Base-by-base conservation (phyloP, 2,888 invertebrate genomes). In the Erannis defoliaria region DNA sequence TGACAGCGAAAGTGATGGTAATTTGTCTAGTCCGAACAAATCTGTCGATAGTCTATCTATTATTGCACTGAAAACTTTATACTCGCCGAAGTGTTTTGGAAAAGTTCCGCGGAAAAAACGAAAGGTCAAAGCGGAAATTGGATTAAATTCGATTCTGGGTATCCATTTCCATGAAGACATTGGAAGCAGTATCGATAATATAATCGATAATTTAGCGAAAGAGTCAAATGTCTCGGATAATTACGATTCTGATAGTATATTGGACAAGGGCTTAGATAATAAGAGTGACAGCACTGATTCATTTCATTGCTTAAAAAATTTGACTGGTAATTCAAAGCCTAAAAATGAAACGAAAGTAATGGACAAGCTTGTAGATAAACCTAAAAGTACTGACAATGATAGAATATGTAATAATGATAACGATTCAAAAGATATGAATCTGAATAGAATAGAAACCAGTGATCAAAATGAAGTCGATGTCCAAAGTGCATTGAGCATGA, bases 21-120 rank as follows among this genome's bases (percentile, higher is more conserved):
- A 68, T 5, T 57, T 23, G 1, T 37, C 23, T 2, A 50, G 10
- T 16, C 10, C 50, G 1, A 76, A 12, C 5, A 53, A 56, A 31
- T 18, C 57, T 9, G 74, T 90, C 0, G 71, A 84, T 0, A 72
- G 68, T 0, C 71, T 93, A 0, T 71, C 80, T 0, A 73, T 73
- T 0, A 66, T 92, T 0, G 60, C 84, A 0, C 56, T 93, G 0
- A 87, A 86, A 57, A 83, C 79, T 0, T 73, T 92, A 45, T 89
- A 86, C 74, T 88, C 90, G 0, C 69, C 72, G 2, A 81, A 77
- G 51, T 70, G 74, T 1, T 54, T 88, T 0, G 89, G 85, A 0
- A 86, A 83, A 71, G 81, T 86, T 0, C 86, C 85, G 42, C 89
- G 78, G 54, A 70, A 66, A 35, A 84, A 53, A 33, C 33, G 40